A percentile compares a stretch with the other conserved stretches of the same genome.
Evolutionary conservation across 1,140 invertebrate genomes (phyloP).

Genomic region (Holcopasites calliopsidis): DNA sequence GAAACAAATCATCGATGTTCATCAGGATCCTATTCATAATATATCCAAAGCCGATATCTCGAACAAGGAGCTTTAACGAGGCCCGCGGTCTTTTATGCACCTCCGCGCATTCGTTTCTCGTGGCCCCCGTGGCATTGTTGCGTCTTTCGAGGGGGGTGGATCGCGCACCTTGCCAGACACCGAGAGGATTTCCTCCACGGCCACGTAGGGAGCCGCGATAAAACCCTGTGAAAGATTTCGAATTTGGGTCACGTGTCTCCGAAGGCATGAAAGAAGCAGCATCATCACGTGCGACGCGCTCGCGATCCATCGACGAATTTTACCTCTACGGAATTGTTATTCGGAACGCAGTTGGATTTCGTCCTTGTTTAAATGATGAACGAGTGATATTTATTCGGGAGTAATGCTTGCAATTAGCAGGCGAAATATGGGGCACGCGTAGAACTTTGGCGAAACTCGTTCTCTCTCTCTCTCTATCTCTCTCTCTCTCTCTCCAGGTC

Average conservation of each 20-base stretch:
- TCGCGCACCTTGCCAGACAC: constrained; percentile 16
- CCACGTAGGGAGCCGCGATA: not conserved
- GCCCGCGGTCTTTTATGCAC: constrained; percentile 26
- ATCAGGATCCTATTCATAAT: constrained; percentile 4
- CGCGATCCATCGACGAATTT: constrained; percentile 54
- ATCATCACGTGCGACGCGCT: constrained; percentile 39
- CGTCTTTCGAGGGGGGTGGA: constrained; percentile 1
- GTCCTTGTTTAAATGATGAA: not conserved
- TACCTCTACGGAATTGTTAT: not conserved
- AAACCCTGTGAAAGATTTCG: constrained; percentile 43
- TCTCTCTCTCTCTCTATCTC: no score
- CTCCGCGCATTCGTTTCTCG: constrained; percentile 37
- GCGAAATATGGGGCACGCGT: no score
- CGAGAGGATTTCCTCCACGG: not conserved
- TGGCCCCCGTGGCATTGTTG: constrained; percentile 27
- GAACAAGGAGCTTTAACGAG: constrained; percentile 42
- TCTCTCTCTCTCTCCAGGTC: no score
- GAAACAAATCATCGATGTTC: not conserved
- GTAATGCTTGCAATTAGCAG: not conserved
- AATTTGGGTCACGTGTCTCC: constrained; percentile 49
- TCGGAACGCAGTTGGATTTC: not conserved
- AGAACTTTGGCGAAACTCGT: no score
- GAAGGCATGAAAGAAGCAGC: constrained; percentile 38
- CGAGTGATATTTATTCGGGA: not conserved
- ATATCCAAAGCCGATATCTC: constrained; percentile 25